These are phyloP conservation scores for Drosophila albomicans DNA, from an alignment of 1,140 invertebrate species.

Conservation along the genomic window DNA sequence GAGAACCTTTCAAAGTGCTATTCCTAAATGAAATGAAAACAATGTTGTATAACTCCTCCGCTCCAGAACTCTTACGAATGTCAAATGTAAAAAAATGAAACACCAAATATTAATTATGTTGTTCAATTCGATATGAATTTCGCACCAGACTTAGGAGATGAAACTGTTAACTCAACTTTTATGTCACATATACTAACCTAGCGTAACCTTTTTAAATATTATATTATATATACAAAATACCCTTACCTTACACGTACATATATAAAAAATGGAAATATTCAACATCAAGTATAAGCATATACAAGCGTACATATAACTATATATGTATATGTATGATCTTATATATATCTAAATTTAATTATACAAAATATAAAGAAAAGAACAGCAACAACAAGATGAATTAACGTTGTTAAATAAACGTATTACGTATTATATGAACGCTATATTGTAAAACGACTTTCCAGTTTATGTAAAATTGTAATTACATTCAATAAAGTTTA, in stretches of 20 bases:
- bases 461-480: slow-evolving; percentile 84
- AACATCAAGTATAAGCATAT: slow-evolving; percentile 50
- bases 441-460: slow-evolving; percentile 79
- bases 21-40: slow-evolving; percentile 10
- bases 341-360: slow-evolving; percentile 40
- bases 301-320: slow-evolving; percentile 26
- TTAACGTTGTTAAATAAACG: slow-evolving; percentile 46
- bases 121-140: slow-evolving; percentile 32
- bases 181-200: slow-evolving; percentile 34
- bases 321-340: slow-evolving; percentile 17
- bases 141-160: slow-evolving; percentile 35
- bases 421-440: slow-evolving; percentile 58
- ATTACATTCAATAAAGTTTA: slow-evolving; percentile 83
- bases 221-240: slow-evolving; percentile 29
- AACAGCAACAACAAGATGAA: slow-evolving; percentile 14
- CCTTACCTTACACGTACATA: slow-evolving; percentile 44
- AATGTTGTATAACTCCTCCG: slow-evolving; percentile 20
- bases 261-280: slow-evolving; percentile 27
- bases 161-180: slow-evolving; percentile 72
- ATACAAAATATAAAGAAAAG: slow-evolving; percentile 14
- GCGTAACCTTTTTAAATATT: slow-evolving; percentile 62
- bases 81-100: slow-evolving; percentile 10
- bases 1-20: slow-evolving; percentile 65
- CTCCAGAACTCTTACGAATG: slow-evolving; percentile 8
- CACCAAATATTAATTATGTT: slow-evolving; percentile 38